These are phyloP conservation scores for Elysia chlorotica DNA, from an alignment of 1,140 invertebrate species.

Conservation along the genomic window DNA sequence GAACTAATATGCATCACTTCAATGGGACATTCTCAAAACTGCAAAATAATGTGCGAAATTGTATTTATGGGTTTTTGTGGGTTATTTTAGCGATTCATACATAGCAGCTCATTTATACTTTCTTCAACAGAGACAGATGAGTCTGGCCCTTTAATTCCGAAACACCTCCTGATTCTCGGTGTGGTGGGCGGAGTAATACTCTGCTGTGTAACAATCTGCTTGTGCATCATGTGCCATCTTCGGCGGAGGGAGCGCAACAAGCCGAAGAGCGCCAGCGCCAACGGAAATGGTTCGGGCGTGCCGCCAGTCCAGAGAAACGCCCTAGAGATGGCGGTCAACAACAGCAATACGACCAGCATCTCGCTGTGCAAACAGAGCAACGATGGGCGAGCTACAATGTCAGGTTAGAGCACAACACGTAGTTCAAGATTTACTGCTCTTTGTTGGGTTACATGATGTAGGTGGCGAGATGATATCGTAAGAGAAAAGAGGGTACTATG, in stretches of 20 bases:
- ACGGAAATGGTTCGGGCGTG: no score
- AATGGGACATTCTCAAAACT: no score
- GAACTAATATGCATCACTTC: no score
- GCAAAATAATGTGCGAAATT: no score
- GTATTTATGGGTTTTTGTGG: no score
- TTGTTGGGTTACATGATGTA: neutral
- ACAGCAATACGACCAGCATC: slow-evolving; percentile 27
- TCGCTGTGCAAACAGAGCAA: slow-evolving; percentile 29
- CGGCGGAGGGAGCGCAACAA: slow-evolving; percentile 29
- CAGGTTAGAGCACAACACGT: slow-evolving; percentile 9
- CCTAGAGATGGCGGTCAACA: slow-evolving; percentile 38
- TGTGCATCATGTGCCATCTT: slow-evolving; percentile 34
- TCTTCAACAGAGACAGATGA: slow-evolving; percentile 1
- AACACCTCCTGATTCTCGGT: slow-evolving; percentile 36
- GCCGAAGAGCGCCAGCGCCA: slow-evolving; percentile 20
- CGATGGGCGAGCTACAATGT: slow-evolving; percentile 20
- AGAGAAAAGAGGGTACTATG: neutral
- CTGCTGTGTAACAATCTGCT: slow-evolving; percentile 29
- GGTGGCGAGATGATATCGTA: slow-evolving; percentile 9
- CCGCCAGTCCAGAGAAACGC: slow-evolving; percentile 14
- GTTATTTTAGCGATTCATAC: no score
- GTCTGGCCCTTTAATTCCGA: slow-evolving; percentile 14
- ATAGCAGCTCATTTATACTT: no score
- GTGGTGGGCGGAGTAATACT: slow-evolving; percentile 38
- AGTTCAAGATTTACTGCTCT: neutral